A percentile compares a stretch with the other conserved stretches of the same genome.
These are phyloP conservation scores for Ptychodera flava DNA, from an alignment of 35 echinoderm and acorn worm genomes.

Conservation along the genomic window DNA sequence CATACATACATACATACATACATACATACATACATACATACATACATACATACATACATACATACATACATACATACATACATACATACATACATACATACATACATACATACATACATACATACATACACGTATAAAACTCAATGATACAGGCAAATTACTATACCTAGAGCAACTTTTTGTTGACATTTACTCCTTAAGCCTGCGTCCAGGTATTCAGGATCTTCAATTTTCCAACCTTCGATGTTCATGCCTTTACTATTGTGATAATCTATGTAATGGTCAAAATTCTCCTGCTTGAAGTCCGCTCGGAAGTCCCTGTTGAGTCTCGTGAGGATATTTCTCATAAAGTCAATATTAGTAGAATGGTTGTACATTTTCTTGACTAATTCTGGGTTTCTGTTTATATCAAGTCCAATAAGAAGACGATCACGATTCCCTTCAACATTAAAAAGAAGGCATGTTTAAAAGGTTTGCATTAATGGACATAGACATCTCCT, in stretches of 20 bases:
- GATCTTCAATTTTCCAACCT: neutral
- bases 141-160: too few species aligned
- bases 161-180: neutral
- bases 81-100: too few species aligned
- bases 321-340: neutral
- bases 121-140: too few species aligned
- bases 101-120: too few species aligned
- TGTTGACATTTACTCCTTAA: neutral
- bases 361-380: neutral
- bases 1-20: too few species aligned
- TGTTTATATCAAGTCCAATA: neutral
- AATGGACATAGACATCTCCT: too few species aligned
- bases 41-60: too few species aligned
- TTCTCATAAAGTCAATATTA: neutral
- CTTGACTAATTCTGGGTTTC: neutral
- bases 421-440: neutral
- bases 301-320: neutral
- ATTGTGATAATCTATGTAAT: neutral
- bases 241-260: neutral
- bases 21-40: too few species aligned
- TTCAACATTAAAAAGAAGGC: neutral
- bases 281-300: neutral
- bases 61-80: too few species aligned
- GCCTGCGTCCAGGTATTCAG: neutral
- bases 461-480: too few species aligned